Base-by-base conservation (phyloP, 2,797 vertebrate genomes). In the Pitangus sulphuratus region DNA sequence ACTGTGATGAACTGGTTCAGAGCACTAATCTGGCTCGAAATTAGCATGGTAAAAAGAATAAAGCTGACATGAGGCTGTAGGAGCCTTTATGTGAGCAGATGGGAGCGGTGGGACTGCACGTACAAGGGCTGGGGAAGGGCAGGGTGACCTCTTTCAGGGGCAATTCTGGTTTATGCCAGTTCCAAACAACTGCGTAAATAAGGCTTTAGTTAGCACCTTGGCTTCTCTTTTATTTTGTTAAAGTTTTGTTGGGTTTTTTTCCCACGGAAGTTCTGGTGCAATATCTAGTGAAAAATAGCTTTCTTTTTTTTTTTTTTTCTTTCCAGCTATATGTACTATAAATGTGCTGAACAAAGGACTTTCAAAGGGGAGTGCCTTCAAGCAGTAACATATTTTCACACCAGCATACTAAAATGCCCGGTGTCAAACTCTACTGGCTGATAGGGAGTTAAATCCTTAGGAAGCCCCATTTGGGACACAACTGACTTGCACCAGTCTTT, bases 221-320 rank as follows among this genome's bases (percentile, higher is more conserved):
- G 12, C 30, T 42, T 72, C 28, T 42, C 37, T 60, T 60, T 72
- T 50, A 35, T 57, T 88, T 80, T 6, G 2, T 77, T 88, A n/a
- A 71, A 85, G 19, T 33, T 37, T 40, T 21, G 2, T 40, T 35
- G 6, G 1, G 0, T 0, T 4, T 15, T 75, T 68, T 0, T 2
- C 31, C 26, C 7, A 5, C 6, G 44, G 25, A 80, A 60, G 3
- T 71, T 81, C 80, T 84, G 48, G 20, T 61, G 30, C 16, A 42
- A 25, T 22, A 39, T 24, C 5, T 18, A 60, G 24, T 75, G 53
- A 74, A 83, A 94, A 75, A 28, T 12, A 60, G 8, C 35, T 18
- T 4, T 9, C 28, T 88, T 68, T 72, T 71, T 68, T 68, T 71
- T 28, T 20, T 28, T 6, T 33, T 74, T 90, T 50, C 30, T 66